Evolutionary conservation across 2,113 vertebrate genomes (phyloP).

Genomic region (Epinephelus cyanopodus): DNA sequence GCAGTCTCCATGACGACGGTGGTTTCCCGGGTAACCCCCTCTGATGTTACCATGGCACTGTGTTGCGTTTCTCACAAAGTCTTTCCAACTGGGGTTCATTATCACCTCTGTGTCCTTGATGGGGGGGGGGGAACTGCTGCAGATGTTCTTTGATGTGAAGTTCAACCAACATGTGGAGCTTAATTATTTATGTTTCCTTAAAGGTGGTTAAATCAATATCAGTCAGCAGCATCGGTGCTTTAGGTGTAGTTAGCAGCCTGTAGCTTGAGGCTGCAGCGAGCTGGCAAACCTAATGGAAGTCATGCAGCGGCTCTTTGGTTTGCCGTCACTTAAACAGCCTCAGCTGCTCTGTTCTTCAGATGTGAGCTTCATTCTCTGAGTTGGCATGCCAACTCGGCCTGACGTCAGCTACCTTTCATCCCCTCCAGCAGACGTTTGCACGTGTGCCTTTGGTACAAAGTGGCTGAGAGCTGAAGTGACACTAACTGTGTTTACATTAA

Average conservation of each 20-base stretch:
- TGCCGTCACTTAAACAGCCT: neutral
- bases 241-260: neutral
- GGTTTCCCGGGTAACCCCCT: constrained; percentile 97
- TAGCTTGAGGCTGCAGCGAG: neutral
- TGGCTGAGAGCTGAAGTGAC: constrained; percentile 15
- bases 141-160: neutral
- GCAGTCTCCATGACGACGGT: constrained; percentile 94
- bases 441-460: constrained; percentile 25
- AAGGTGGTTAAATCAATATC: neutral
- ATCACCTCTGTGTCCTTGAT: constrained; percentile 44
- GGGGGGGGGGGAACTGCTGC: neutral
- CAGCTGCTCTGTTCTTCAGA: constrained; percentile 41
- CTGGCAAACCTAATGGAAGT: neutral
- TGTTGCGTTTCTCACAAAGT: constrained; percentile 86
- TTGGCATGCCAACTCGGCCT: constrained; percentile 71
- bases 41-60: constrained; percentile 91
- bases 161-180: neutral
- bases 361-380: constrained; percentile 41
- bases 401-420: constrained; percentile 72
- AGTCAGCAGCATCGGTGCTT: neutral
- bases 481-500: neutral
- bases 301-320: neutral
- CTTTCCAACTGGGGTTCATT: constrained; percentile 88
- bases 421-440: constrained; percentile 29
- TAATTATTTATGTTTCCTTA: neutral